phyloP scores from a whole-genome alignment of 1,140 invertebrate genomes.

The Homalodisca vitripennis region DNA sequence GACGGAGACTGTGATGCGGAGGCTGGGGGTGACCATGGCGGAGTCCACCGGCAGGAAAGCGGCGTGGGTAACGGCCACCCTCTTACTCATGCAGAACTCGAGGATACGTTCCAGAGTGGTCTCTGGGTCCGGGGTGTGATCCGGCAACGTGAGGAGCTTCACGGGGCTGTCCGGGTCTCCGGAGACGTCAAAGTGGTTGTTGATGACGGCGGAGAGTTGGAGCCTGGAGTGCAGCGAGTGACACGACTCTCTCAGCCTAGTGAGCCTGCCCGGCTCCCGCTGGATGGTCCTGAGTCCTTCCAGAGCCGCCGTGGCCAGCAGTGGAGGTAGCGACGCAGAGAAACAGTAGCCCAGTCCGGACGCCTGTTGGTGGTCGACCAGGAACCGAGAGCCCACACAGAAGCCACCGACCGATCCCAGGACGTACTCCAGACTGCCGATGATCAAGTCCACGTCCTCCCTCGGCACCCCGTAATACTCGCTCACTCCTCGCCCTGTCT shows the following conservation, averaged over 20 bases:
- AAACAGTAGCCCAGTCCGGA: constrained; percentile 93
- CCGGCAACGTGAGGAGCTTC: background rate
- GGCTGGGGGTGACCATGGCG: too few species aligned
- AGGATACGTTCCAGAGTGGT: too few species aligned
- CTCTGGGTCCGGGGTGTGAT: too few species aligned
- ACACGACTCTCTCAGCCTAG: background rate
- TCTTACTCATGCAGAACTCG: too few species aligned
- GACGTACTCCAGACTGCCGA: constrained; percentile 84
- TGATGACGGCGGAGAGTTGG: background rate
- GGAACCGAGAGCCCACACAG: constrained; percentile 88
- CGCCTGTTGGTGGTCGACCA: constrained; percentile 92
- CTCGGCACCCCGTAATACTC: constrained; percentile 78
- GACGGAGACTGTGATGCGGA: too few species aligned
- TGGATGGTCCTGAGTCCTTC: constrained; percentile 55
- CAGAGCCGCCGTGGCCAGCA: constrained; percentile 84
- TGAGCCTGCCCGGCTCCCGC: background rate
- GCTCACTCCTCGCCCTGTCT: constrained; percentile 79
- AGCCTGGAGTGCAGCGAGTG: background rate
- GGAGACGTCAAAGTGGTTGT: background rate
- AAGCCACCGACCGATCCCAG: constrained; percentile 93
- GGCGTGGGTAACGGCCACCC: too few species aligned
- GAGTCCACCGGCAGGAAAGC: too few species aligned
- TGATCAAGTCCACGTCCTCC: constrained; percentile 89
- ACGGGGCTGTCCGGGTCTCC: background rate
- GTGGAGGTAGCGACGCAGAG: constrained; percentile 92